These are phyloP conservation scores for Varanus salvator DNA, from an alignment of 2,113 vertebrate genomes.

Conservation along the genomic window DNA sequence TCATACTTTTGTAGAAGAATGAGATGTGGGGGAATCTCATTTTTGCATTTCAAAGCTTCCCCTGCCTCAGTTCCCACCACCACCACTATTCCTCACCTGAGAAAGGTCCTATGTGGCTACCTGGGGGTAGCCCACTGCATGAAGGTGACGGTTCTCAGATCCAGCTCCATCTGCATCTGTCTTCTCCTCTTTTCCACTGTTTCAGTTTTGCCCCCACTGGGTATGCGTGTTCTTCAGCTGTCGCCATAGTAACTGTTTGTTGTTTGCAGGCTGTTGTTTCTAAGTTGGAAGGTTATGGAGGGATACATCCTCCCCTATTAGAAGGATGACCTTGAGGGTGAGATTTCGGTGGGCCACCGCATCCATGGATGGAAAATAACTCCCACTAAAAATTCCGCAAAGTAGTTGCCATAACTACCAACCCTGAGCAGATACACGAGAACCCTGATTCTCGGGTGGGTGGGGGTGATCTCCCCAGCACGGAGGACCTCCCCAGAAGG, in stretches of 20 bases:
- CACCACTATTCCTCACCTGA: too few relatives aligned
- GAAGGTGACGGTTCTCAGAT: not conserved
- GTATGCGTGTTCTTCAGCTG: not conserved
- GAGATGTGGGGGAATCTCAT: not conserved
- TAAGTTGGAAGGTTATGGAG: not conserved
- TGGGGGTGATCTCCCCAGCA: not conserved
- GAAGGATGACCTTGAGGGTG: conserved; percentile 9
- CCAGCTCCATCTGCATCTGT: not conserved
- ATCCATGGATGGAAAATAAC: not conserved
- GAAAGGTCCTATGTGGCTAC: not conserved
- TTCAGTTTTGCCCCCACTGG: not conserved
- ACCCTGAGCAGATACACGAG: not conserved
- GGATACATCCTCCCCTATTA: not conserved
- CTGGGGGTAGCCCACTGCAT: not conserved
- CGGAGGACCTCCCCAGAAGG: not conserved
- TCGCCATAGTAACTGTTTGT: conserved; percentile 22
- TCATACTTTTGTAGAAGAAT: not conserved
- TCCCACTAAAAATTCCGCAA: too few relatives aligned
- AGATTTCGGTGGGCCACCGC: not conserved
- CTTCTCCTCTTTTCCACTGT: not conserved
- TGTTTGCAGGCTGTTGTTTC: not conserved
- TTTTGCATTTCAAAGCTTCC: too few relatives aligned
- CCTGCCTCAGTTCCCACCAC: not conserved
- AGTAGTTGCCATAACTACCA: conserved; percentile 14
- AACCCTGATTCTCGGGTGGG: not conserved